Conservation (phyloP, 2,888 invertebrate species). For the Ecliptopera silaceata region DNA sequence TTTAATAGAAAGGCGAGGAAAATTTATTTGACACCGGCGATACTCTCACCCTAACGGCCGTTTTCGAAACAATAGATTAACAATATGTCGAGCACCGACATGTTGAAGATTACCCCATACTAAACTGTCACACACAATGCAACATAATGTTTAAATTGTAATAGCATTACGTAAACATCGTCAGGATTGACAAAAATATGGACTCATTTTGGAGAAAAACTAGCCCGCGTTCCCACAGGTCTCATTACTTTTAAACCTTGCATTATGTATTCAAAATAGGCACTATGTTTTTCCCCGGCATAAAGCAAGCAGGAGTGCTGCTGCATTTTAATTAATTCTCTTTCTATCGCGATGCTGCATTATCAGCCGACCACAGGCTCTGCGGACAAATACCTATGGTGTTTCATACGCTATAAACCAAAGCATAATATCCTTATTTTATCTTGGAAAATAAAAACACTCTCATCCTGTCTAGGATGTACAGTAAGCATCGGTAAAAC, state of each 20-base stretch:
- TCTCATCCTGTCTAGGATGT: background rate
- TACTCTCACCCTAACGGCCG: slow-evolving; percentile 33
- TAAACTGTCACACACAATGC: background rate
- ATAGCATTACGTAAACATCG: too few species aligned
- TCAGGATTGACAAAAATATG: background rate
- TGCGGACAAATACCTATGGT: slow-evolving; percentile 73
- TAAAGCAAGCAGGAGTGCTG: slow-evolving; percentile 74
- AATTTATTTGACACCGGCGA: slow-evolving; percentile 40
- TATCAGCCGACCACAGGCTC: slow-evolving; percentile 75
- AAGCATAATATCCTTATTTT: slow-evolving; percentile 56
- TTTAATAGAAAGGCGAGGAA: slow-evolving; percentile 40
- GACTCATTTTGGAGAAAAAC: background rate
- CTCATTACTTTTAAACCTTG: slow-evolving; percentile 16
- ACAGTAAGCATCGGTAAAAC: too few species aligned
- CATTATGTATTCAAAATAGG: slow-evolving; percentile 30
- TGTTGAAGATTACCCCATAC: slow-evolving; percentile 18
- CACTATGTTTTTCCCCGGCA: slow-evolving; percentile 44
- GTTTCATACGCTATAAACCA: slow-evolving; percentile 62
- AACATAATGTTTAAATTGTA: too few species aligned
- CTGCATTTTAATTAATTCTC: slow-evolving; percentile 82
- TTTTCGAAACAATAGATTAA: slow-evolving; percentile 33
- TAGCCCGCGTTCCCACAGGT: slow-evolving; percentile 3
- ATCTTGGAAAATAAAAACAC: slow-evolving; percentile 2
- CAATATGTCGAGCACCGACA: slow-evolving; percentile 25
- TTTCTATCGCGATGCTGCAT: slow-evolving; percentile 79